Conservation (phyloP, 2,797 vertebrate genomes). For the Dipus sagitta region DNA sequence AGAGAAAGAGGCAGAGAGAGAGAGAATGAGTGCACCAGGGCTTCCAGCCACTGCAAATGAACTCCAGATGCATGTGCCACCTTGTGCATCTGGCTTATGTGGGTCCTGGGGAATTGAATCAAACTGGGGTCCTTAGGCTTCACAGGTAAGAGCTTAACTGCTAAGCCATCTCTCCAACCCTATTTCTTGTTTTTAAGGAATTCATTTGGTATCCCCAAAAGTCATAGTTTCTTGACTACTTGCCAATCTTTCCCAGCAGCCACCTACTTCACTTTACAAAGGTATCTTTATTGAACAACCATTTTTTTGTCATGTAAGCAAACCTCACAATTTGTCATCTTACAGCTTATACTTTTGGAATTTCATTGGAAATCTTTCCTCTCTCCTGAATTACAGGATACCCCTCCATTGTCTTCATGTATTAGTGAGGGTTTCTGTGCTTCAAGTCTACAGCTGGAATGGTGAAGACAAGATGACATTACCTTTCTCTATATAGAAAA, state of each 20-base stretch:
- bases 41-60: too few relatives aligned
- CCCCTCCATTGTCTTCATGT: background rate
- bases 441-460: background rate
- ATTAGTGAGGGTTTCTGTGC: background rate
- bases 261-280: background rate
- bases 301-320: background rate
- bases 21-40: too few relatives aligned
- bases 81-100: too few relatives aligned
- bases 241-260: background rate
- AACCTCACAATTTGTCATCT: background rate
- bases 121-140: too few relatives aligned
- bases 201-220: background rate
- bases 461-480: background rate
- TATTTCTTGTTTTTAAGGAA: background rate
- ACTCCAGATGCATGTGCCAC: too few relatives aligned
- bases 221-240: background rate
- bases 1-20: too few relatives aligned
- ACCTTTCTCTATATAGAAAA: background rate
- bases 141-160: too few relatives aligned
- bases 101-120: too few relatives aligned
- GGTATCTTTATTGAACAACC: background rate
- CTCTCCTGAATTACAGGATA: background rate
- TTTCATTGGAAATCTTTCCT: background rate
- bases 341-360: constrained; percentile 22
- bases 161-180: too few relatives aligned